Percentiles rank a stretch among this genome's conserved stretches.
Conservation (phyloP, 2,797 vertebrate species). For the Threskiornis aethiopicus region DNA sequence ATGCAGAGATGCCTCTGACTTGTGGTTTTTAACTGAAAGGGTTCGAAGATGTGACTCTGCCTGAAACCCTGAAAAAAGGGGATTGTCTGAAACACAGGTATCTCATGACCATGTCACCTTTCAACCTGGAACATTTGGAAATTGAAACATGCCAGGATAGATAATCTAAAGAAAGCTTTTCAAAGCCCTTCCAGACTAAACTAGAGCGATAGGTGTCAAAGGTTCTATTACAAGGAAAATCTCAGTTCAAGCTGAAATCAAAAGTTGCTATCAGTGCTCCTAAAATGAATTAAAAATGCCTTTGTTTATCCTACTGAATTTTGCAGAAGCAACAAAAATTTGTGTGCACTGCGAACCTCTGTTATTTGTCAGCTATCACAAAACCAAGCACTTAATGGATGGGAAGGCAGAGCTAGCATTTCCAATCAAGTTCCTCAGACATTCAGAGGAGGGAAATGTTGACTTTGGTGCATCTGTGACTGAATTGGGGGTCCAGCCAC, state of each 20-base stretch:
- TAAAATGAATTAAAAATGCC: conserved; percentile 12
- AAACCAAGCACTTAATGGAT: neutral
- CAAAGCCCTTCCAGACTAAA: neutral
- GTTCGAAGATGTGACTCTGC: neutral
- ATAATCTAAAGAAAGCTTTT: neutral
- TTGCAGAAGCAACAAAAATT: conserved; percentile 47
- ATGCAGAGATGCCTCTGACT: neutral
- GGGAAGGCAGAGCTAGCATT: neutral
- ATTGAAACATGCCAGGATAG: neutral
- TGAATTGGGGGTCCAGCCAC: neutral
- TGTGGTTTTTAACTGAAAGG: neutral
- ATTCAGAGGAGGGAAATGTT: neutral
- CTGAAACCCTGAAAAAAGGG: neutral
- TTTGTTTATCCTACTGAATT: conserved; percentile 23
- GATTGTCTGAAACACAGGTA: neutral
- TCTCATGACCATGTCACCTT: neutral
- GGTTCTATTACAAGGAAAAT: neutral
- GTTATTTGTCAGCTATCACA: neutral
- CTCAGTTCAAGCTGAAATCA: neutral
- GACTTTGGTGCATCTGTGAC: neutral
- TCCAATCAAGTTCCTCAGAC: neutral
- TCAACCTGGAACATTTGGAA: neutral
- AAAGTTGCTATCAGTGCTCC: neutral
- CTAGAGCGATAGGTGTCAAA: neutral
- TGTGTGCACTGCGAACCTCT: neutral